Evolutionary conservation across 1,140 invertebrate species (phyloP), one percentile per base, ranked within the genome.

Genomic region (Acromyrmex echinatior): DNA sequence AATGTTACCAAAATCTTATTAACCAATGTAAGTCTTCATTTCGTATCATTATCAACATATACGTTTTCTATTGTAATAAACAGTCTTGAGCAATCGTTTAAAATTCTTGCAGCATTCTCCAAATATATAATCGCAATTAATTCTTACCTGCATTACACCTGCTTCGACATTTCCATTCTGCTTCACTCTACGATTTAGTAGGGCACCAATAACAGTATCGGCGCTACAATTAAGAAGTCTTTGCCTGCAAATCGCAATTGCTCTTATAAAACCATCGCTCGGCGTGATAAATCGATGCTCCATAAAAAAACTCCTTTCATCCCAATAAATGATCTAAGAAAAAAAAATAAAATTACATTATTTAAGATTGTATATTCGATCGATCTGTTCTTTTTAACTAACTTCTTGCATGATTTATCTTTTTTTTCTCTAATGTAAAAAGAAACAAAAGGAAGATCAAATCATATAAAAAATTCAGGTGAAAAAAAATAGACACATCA

Each of bases 271-370:
- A 45, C 97, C 97, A 82, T 98, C 98, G 28, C 96, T 96, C 2
- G 96, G 96, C 0, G 97, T 97, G n/a, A 98, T 96, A 91, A 99
- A 98, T 78, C 97, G 96, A 94, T 98, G 98, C 93, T 98, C 98
- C 97, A 98, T 97, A 92, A 97, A 98, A 28, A 98, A 96, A 21
- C 97, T 97, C 92, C 97, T 97, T 31, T 98, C 97, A 91, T 98
- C 98, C 98, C 98, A 98, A 93, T 98, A 98, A 63, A 98, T 96
- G 39, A 98, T 96, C 97, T 97, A 93, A 76, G 39, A 21, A 45
- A 25, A 16, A 92, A 31, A 31, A 31, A 73, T 14, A 65, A 63
- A 10, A 62, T 73, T 21, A 74, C 6, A 18, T 1, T 80, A 25
- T 2, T 10, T 25, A 39, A 62, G 31, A 66, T 81, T 68, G 1